Evolutionary conservation across 1,140 invertebrate species (phyloP), one percentile per base, ranked within the genome.

Genomic region (Lordiphosa mommai): DNA sequence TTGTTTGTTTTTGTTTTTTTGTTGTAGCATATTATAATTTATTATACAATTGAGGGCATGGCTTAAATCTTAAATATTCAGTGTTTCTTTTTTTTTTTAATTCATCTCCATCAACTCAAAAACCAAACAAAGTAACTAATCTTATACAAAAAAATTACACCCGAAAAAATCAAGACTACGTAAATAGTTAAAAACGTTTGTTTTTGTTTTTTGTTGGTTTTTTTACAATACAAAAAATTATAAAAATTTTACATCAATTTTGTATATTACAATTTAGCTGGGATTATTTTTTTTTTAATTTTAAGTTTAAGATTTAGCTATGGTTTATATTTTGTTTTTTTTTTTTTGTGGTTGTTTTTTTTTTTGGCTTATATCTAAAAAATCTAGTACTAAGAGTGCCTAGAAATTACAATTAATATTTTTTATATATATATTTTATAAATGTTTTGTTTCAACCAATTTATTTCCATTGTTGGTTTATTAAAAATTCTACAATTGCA

Each of bases 401-500:
- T 77, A 84, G 38, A 65, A 65, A 77, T 76, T 84, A 84, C 68
- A 77, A 65, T 69, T 72, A 72, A 72, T 64, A 68, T 72, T 53
- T 60, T 33, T 12, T 33, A 12, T 65, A 72, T 73, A 60, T 53
- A 67, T 72, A 46, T 61, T 60, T 57, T 59, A 33, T 40, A 20
- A 33, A 60, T 53, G 4, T 61, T 33, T 63, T 44, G 17, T 27
- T 61, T n/a, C 41, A 65, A 47, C 61, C 49, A 12, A 67, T 37
- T 55, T 64, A 60, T 49, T 50, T 16, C 52, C 30, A 43, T 51
- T 72, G 56, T 72, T 58, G 36, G 40, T 46, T 72, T 76, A 74
- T 76, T 84, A 77, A 84, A 84, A 82, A 84, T 77, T 84, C 77
- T 84, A 84, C 77, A 84, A 84, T 84, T 84, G 77, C 77, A 77